phyloP scores from a whole-genome alignment of 2,113 vertebrate genomes.

The Paradoxurus hermaphroditus region DNA sequence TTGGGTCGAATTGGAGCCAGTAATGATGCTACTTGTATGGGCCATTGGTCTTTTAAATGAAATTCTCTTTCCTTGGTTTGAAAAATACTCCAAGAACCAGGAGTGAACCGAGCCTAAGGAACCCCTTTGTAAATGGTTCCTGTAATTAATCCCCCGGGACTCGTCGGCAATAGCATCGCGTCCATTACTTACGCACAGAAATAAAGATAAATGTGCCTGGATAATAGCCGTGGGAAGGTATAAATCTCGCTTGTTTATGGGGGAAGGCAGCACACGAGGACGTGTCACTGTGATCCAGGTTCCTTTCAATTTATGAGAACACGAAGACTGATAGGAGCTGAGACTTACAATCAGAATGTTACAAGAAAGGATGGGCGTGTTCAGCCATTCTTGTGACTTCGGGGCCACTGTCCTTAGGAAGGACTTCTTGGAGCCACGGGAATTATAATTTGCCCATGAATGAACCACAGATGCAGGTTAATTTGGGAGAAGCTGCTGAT shows the following conservation, averaged over 20 bases:
- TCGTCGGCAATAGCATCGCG: slow-evolving; percentile 57
- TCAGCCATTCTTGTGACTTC: not conserved
- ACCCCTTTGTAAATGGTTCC: slow-evolving; percentile 62
- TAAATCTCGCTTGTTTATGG: slow-evolving; percentile 78
- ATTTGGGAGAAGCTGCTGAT: not conserved
- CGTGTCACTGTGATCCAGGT: not conserved
- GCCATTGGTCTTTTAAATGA: slow-evolving; percentile 75
- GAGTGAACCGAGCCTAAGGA: slow-evolving; percentile 48
- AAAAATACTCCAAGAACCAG: slow-evolving; percentile 50
- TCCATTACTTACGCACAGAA: slow-evolving; percentile 74
- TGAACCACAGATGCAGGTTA: not conserved
- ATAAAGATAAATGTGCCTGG: slow-evolving; percentile 78
- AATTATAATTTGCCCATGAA: not conserved
- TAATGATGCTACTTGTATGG: slow-evolving; percentile 52
- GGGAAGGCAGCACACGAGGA: slow-evolving; percentile 57
- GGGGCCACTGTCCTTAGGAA: not conserved
- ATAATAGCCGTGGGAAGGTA: slow-evolving; percentile 67
- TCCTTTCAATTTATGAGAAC: not conserved
- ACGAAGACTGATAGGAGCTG: fast-evolving
- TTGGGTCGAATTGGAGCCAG: not conserved
- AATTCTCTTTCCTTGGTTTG: slow-evolving; percentile 67
- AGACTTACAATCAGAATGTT: not conserved
- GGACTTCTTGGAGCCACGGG: not conserved
- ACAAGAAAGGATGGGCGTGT: fast-evolving
- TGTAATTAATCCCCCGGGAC: slow-evolving; percentile 77